Conservation (phyloP, 1,140 invertebrate genomes). For the Brevipalpus yothersi region DNA sequence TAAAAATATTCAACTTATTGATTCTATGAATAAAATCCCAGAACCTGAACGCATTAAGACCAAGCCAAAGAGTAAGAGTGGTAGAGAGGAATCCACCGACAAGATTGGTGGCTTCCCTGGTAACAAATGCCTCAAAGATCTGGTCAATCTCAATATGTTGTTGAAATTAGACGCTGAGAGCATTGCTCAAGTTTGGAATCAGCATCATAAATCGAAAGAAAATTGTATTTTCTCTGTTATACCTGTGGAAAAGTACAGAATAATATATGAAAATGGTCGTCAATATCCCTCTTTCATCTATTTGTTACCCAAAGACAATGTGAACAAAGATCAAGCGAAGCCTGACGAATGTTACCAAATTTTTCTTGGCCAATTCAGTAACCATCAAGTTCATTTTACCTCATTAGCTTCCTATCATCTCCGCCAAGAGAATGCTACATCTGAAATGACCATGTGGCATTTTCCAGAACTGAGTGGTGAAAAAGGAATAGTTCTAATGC, state of each 20-base stretch:
- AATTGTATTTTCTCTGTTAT: conserved; percentile 3
- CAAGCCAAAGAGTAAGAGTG: not conserved
- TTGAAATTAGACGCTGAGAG: not conserved
- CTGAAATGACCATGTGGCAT: conserved; percentile 1
- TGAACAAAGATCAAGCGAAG: not conserved
- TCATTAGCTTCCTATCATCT: conserved; percentile 3
- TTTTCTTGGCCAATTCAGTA: conserved; percentile 3
- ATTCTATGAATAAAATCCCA: not conserved
- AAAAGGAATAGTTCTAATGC: conserved; percentile 6
- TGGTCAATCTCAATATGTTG: conserved; percentile 8
- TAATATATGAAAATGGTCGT: not conserved
- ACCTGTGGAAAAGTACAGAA: not conserved
- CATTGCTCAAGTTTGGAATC: conserved; percentile 6
- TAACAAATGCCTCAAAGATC: conserved; percentile 1
- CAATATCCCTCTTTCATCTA: conserved; percentile 7
- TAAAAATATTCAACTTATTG: not conserved
- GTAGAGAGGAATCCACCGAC: not conserved
- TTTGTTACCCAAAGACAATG: not conserved
- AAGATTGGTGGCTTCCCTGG: not conserved
- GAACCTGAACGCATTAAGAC: not conserved
- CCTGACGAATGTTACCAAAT: conserved; percentile 2
- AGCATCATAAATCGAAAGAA: conserved; percentile 1
- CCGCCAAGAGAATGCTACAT: conserved; percentile 3
- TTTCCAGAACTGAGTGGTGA: conserved; percentile 1
- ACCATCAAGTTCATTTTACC: conserved; percentile 5